Percentiles rank a stretch among this genome's conserved stretches.
Conservation (phyloP, 2,888 invertebrate species). For the Orgyia antiqua region DNA sequence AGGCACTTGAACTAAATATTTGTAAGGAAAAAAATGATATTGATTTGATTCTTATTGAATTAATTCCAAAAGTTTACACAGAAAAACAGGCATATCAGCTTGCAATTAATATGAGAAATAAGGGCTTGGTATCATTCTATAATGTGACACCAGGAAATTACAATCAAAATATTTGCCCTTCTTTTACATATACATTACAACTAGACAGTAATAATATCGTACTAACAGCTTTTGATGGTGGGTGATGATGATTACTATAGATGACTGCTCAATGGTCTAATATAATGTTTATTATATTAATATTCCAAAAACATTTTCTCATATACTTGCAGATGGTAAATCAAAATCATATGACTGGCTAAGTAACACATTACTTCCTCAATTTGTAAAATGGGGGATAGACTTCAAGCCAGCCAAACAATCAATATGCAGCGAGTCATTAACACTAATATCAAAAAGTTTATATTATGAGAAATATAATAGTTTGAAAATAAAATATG, state of each 20-base stretch:
- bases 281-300: too few relatives aligned
- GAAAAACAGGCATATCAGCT: conserved; percentile 52
- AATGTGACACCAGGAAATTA: conserved; percentile 54
- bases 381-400: conserved; percentile 81
- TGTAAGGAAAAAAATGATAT: conserved; percentile 11
- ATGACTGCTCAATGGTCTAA: too few relatives aligned
- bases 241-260: background rate
- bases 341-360: conserved; percentile 73
- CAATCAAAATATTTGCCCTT: conserved; percentile 58
- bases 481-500: conserved; percentile 87
- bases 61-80: conserved; percentile 54
- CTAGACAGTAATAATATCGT: conserved; percentile 50
- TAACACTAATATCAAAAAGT: conserved; percentile 82
- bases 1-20: conserved; percentile 9
- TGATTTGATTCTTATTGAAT: conserved; percentile 47
- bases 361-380: conserved; percentile 73
- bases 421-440: conserved; percentile 69
- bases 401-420: conserved; percentile 34
- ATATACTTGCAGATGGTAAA: conserved; percentile 41
- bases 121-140: conserved; percentile 57
- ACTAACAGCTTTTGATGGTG: conserved; percentile 50
- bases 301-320: too few relatives aligned
- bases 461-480: conserved; percentile 85
- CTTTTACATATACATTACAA: conserved; percentile 67
- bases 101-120: conserved; percentile 53